Base-by-base conservation (phyloP, 2,888 invertebrate species). In the Incurvaria masculella region DNA sequence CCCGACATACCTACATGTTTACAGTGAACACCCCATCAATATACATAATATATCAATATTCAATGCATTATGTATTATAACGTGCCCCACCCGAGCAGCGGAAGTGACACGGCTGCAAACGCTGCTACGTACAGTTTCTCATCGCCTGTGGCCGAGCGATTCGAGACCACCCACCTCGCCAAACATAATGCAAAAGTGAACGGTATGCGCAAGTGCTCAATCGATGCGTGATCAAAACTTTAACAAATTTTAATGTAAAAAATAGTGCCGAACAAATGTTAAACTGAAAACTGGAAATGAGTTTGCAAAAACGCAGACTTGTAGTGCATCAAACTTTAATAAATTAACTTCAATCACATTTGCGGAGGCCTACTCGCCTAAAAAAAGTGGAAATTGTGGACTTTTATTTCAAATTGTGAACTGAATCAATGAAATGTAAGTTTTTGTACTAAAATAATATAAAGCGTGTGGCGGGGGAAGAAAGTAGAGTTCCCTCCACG, bases 401-500 rank as follows among this genome's bases (percentile, higher is more conserved):
- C 78, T 20, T 74, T 74, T 68, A 64, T 75, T 76, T 74, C 69
- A 76, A 78, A 76, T 75, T 66, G 74, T 76, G 78, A 73, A 78
- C 76, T 72, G 65, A 74, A 69, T 69, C 65, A 65, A 68, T 67
- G 62, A 66, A 68, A 66, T 71, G 72, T 69, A 68, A 73, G 74
- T 74, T 75, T 76, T 74, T 69, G 73, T 72, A 73, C 33, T 33
- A 33, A 23, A 33, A 33, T 33, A 33, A 33, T 14, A 14, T 33
- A 11, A 33, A 33, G 10, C 3, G 3, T 14, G 33, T 33, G 33
- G 33, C 14, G 14, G 3, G 8, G 33, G 14, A n/a, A 5, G 6
- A 23, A 10, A 5, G 23, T 5, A 5, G 23, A 23, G 10, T 10
- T 5, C 23, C 6, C 6, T 23, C 6, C 6, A 5, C 5, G 23